Evolutionary conservation across 2,113 vertebrate genomes (phyloP).

Genomic region (Macaca mulatta): DNA sequence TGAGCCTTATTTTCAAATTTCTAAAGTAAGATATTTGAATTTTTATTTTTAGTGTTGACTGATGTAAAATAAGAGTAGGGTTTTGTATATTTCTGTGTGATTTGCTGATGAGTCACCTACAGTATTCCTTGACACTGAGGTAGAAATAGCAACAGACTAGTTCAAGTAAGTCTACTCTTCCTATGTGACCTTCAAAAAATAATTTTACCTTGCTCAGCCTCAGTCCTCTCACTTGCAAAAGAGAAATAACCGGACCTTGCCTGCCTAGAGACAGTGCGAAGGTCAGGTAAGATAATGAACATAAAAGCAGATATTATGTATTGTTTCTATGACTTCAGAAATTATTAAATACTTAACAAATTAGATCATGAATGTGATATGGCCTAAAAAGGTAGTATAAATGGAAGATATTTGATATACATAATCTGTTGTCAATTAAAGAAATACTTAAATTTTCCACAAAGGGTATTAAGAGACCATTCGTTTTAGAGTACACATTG

Average conservation of each 20-base stretch:
- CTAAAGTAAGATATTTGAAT: background rate
- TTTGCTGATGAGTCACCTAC: conserved; percentile 58
- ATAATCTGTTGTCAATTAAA: conserved; percentile 62
- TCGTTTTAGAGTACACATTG: conserved; percentile 2
- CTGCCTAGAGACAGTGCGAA: background rate
- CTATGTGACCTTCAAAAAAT: background rate
- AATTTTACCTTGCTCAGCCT: background rate
- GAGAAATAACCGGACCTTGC: background rate
- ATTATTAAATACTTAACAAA: conserved; percentile 3
- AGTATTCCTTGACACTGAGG: conserved; percentile 43
- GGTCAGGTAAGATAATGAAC: accelerated
- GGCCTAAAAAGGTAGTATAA: background rate
- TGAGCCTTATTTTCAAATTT: background rate
- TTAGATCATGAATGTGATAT: background rate
- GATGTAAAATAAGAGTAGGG: conserved; percentile 40
- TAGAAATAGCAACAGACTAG: background rate
- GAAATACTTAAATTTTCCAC: conserved; percentile 60
- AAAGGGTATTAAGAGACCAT: conserved; percentile 36
- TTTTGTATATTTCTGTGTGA: conserved; percentile 59
- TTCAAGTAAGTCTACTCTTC: background rate
- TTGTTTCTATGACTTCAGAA: background rate
- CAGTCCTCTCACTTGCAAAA: background rate
- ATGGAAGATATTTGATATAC: conserved; percentile 60
- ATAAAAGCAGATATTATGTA: background rate
- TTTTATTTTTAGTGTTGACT: background rate